A percentile compares a stretch with the other conserved stretches of the same genome.
phyloP scores from a whole-genome alignment of 2,888 invertebrate species.

The Drosophila austrosaltans region DNA sequence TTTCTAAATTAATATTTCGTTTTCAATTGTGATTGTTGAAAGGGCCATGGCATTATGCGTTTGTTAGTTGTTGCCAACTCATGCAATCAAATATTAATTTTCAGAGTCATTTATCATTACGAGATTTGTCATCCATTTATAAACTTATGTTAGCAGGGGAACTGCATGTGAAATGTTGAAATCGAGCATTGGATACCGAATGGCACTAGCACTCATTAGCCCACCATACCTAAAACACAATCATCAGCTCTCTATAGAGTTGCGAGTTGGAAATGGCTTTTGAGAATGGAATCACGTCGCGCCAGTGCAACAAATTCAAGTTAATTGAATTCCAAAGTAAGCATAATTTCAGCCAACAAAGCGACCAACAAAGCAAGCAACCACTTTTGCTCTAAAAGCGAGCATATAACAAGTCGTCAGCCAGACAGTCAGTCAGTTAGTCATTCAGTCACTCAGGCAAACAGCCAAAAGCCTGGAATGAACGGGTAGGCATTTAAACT shows the following conservation, averaged over 20 bases:
- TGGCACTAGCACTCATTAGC: slow-evolving; percentile 65
- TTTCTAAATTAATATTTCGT: background rate
- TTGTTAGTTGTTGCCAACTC: slow-evolving; percentile 4
- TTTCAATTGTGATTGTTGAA: background rate
- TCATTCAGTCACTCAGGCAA: slow-evolving; percentile 32
- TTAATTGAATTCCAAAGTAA: slow-evolving; percentile 81
- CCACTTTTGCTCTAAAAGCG: slow-evolving; percentile 68
- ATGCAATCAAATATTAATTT: slow-evolving; percentile 10
- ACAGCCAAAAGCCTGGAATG: slow-evolving; percentile 27
- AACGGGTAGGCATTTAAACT: slow-evolving; percentile 77
- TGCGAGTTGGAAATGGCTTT: slow-evolving; percentile 37
- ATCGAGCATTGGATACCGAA: slow-evolving; percentile 50
- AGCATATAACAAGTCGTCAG: slow-evolving; percentile 55
- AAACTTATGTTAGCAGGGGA: slow-evolving; percentile 21
- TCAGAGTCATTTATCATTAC: slow-evolving; percentile 8
- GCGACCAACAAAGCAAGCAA: slow-evolving; percentile 37
- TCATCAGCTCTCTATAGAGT: slow-evolving; percentile 25
- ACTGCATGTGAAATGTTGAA: slow-evolving; percentile 34
- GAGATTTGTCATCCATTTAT: slow-evolving; percentile 17
- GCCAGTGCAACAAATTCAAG: slow-evolving; percentile 82
- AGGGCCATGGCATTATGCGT: slow-evolving; percentile 4
- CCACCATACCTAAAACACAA: slow-evolving; percentile 69
- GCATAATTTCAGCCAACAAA: slow-evolving; percentile 69
- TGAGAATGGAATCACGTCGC: slow-evolving; percentile 80
- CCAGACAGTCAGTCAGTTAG: slow-evolving; percentile 39